Base-by-base conservation (phyloP, 2,113 vertebrate genomes). In the Leptobrachium ailaonicum region DNA sequence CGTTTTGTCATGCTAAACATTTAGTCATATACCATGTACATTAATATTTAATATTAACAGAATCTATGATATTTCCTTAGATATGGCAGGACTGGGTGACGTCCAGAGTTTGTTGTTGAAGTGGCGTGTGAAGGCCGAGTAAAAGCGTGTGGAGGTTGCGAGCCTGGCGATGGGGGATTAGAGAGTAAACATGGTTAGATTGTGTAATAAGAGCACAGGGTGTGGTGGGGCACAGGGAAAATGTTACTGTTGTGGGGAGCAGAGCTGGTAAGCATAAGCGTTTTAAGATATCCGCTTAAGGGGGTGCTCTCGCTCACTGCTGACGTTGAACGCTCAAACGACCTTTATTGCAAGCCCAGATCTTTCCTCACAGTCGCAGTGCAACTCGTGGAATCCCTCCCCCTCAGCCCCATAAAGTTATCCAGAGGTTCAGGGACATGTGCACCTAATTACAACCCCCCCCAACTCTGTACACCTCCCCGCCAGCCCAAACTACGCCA, bases 371-470 rank as follows among this genome's bases (percentile, higher is more conserved):
- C 70, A 80, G 71, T 73, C 78, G 68, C 63, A 68, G 14, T 68
- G 50, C 32, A 72, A 63, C 63, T 80, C 50, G 53, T 68, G 50
- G 78, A 63, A 68, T 41, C 62, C 78, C 78, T 74, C 78, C 78
- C 78, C 78, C 71, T 66, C 63, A 73, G 78, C 50, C 66, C 78
- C 62, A 73, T 79, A 79, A 80, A 74, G 63, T 67, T 80, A 80
- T 80, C 78, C 78, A 80, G 78, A 80, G 74, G 78, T 74, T 68
- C 78, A 80, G 63, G 78, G 71, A 80, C 78, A 80, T 80, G 63
- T 80, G 78, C 73, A 80, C 78, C 78, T 74, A 80, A 80, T 80
- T 80, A 80, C 78, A 67, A 62, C 71, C 76, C 77, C 77, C 78
- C 63, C n/a, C 20, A 32, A 32, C 20, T 32, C 20, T 32, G 20